A percentile compares a stretch with the other conserved stretches of the same genome.
Evolutionary conservation across 2,888 invertebrate genomes (phyloP).

Genomic region (Osmoderma eremita): DNA sequence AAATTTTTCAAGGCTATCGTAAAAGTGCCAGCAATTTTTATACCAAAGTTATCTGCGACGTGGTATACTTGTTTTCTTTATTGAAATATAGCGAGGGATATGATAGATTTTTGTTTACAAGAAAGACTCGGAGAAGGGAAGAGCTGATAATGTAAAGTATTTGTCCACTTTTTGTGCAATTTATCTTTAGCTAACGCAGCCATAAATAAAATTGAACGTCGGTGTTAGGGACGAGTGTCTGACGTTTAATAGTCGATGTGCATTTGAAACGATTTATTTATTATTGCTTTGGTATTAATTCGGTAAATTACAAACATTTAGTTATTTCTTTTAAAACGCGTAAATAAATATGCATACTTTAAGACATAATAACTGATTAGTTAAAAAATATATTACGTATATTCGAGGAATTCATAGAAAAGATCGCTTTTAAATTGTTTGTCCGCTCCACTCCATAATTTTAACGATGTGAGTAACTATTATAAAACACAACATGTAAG

Average conservation of each 20-base stretch:
- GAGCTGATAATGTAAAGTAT: conserved; percentile 23
- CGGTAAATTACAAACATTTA: too few species aligned
- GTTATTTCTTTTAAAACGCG: too few species aligned
- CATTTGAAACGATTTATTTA: too few species aligned
- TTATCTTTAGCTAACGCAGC: conserved; percentile 12
- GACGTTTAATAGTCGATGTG: not conserved
- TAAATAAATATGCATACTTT: too few species aligned
- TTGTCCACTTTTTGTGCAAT: conserved; percentile 24
- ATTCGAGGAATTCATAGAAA: too few species aligned
- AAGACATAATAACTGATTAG: too few species aligned
- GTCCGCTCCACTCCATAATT: too few species aligned
- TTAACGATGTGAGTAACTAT: too few species aligned
- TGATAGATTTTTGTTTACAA: conserved; percentile 34
- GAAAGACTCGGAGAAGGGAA: conserved; percentile 12
- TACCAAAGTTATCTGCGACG: conserved; percentile 6
- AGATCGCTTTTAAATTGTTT: too few species aligned
- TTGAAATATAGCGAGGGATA: conserved; percentile 28
- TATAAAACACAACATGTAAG: too few species aligned
- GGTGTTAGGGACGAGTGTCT: not conserved
- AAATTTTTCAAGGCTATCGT: conserved; percentile 20
- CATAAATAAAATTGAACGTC: not conserved
- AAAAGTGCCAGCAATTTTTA: conserved; percentile 31
- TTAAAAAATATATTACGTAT: too few species aligned
- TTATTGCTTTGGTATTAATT: too few species aligned
- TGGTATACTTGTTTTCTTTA: conserved; percentile 34